Conservation (phyloP, 2,113 vertebrate species). For the Orthochromis malagaraziensis region DNA sequence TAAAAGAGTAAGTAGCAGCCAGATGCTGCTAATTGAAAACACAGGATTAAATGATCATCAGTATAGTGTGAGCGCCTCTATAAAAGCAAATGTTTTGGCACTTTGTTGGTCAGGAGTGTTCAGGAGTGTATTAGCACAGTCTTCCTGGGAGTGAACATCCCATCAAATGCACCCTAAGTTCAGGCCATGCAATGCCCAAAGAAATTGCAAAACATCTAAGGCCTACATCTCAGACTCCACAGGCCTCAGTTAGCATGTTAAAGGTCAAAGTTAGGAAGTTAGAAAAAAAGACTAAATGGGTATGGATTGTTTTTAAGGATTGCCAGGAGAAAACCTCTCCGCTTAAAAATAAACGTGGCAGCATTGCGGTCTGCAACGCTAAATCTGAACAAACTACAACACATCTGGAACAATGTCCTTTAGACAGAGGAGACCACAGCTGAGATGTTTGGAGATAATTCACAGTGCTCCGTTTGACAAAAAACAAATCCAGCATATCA, state of each 20-base stretch:
- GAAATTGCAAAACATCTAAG: not conserved
- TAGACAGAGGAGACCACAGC: not conserved
- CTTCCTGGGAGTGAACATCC: not conserved
- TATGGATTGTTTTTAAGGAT: not conserved
- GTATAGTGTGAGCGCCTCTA: not conserved
- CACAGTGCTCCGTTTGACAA: fast-evolving
- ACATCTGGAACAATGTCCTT: not conserved
- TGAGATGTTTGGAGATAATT: not conserved
- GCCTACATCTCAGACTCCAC: not conserved
- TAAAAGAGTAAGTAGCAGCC: not conserved
- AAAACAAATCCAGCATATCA: fast-evolving
- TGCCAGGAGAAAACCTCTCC: not conserved
- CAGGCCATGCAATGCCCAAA: fast-evolving
- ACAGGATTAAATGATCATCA: not conserved
- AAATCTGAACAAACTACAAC: not conserved
- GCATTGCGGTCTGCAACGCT: not conserved
- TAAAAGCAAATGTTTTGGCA: not conserved
- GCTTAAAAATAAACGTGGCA: not conserved
- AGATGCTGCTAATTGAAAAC: not conserved
- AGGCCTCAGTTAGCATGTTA: not conserved
- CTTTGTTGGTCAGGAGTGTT: not conserved
- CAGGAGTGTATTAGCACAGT: not conserved
- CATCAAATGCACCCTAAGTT: not conserved
- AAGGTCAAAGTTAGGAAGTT: not conserved
- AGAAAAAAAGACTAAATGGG: not conserved